Base-by-base conservation (phyloP, 2,113 vertebrate genomes). In the Rhinoderma darwinii region DNA sequence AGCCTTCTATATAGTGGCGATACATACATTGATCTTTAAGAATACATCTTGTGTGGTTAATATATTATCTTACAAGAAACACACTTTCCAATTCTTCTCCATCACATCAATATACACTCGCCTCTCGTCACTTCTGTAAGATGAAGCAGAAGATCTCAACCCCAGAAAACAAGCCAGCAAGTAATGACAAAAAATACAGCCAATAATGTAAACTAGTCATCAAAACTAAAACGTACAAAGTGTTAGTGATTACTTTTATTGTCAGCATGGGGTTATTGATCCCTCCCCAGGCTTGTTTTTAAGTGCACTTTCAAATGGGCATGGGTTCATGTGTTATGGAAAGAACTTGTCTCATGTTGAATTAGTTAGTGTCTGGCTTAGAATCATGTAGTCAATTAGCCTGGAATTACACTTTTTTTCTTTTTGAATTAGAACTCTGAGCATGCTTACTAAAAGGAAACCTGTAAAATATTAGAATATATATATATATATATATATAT, bases 231-330 rank as follows among this genome's bases (percentile, higher is more conserved):
- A 72, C 12, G 20, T 12, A 72, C 37, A 41, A 39, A 72, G 68
- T 72, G 37, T 41, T 41, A 12, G 68, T 72, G 68, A 72, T 72
- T 41, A 54, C 44, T 32, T 50, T 51, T 78, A 54, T 22, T 20
- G 75, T 50, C 50, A 54, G 35, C 4, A 12, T 41, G 37, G 12
- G 68, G 68, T 72, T 72, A 72, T 72, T 41, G 37, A 72, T 72
- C 68, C 68, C 2, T 41, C 37, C n/a, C 12, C 37, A 25, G 68
- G 18, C 35, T 25, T 15, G 17, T 47, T 77, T 74, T 27, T 75
- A 27, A 47, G 73, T 22, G 74, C 25, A 77, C 44, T 78, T 54
- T 30, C 32, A 35, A 50, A 78, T 51, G 75, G 75, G 75, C 75
- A 54, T 17, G 7, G 25, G 25, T 76, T 44, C 25, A 76, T 20